Evolutionary conservation across 1,140 invertebrate genomes (phyloP).

Genomic region (Caenorhabditis brenneri): DNA sequence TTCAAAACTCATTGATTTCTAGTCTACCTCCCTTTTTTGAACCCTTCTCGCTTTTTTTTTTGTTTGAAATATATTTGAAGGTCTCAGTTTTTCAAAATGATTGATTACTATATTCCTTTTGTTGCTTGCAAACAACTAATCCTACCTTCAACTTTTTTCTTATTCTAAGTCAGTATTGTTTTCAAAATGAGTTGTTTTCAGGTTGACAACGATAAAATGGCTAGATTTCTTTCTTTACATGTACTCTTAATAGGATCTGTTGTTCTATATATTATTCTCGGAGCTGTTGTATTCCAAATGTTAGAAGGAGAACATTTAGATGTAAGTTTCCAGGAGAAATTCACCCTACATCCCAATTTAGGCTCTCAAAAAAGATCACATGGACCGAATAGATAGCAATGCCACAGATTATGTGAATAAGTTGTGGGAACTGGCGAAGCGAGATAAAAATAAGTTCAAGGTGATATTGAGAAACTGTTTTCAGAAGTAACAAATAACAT

Average conservation of each 20-base stretch:
- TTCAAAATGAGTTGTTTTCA: constrained; percentile 21
- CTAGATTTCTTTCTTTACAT: constrained; percentile 61
- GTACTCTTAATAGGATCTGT: constrained; percentile 63
- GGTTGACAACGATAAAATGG: constrained; percentile 31
- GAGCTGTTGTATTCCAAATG: constrained; percentile 63
- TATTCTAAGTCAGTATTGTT: neutral
- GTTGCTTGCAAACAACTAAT: neutral
- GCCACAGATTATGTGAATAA: constrained; percentile 60
- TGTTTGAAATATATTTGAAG: neutral
- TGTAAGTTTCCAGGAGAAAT: neutral
- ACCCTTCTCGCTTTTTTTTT: neutral
- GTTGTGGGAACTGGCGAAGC: constrained; percentile 58
- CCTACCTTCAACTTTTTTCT: neutral
- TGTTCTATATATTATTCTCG: constrained; percentile 61
- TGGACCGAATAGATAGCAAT: constrained; percentile 57
- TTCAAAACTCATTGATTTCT: neutral
- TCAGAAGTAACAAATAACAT: neutral
- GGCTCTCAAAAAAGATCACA: constrained; percentile 55
- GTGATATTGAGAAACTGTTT: neutral
- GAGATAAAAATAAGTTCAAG: constrained; percentile 2
- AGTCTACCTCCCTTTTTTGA: neutral
- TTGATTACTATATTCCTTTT: neutral
- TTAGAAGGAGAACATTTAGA: constrained; percentile 62
- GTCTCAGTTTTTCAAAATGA: neutral
- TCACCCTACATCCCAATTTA: neutral